Evolutionary conservation across 2,888 invertebrate species (phyloP).

Genomic region (Trachelus stipa): DNA sequence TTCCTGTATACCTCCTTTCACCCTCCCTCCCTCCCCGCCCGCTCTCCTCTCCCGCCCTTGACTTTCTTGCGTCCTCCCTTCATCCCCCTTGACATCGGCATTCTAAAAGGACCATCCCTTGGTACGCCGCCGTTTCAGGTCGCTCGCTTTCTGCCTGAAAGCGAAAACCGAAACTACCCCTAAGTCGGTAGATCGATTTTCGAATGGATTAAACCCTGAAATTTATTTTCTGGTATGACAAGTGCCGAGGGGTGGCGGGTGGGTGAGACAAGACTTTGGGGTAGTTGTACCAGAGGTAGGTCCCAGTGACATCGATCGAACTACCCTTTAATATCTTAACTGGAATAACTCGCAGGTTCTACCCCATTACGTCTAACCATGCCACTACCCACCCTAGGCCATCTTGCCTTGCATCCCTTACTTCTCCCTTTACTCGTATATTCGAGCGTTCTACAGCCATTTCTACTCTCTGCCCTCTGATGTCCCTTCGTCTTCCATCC

Average conservation of each 20-base stretch:
- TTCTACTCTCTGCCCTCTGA: slow-evolving; percentile 32
- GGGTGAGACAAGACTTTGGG: background rate
- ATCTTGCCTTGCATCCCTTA: slow-evolving; percentile 35
- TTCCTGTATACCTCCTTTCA: background rate
- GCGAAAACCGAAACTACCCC: background rate
- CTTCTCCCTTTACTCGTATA: slow-evolving; percentile 46
- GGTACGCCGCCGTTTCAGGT: background rate
- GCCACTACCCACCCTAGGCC: slow-evolving; percentile 18
- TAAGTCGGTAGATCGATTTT: background rate
- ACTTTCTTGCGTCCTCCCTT: background rate
- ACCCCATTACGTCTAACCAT: slow-evolving; percentile 55
- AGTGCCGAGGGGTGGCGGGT: background rate
- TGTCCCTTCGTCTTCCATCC: slow-evolving; percentile 37
- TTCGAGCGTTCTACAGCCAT: slow-evolving; percentile 20
- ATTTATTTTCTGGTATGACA: background rate
- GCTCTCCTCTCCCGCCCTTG: background rate
- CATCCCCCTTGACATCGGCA: background rate
- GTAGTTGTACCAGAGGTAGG: slow-evolving; percentile 23
- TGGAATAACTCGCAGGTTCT: slow-evolving; percentile 53
- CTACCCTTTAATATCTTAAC: slow-evolving; percentile 51
- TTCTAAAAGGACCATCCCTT: background rate
- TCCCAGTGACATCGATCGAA: slow-evolving; percentile 36
- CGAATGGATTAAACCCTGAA: background rate
- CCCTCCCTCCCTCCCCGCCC: background rate
- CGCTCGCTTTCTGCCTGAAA: background rate